phyloP scores from a whole-genome alignment of 1,140 invertebrate species.

The Lepidurus apus region DNA sequence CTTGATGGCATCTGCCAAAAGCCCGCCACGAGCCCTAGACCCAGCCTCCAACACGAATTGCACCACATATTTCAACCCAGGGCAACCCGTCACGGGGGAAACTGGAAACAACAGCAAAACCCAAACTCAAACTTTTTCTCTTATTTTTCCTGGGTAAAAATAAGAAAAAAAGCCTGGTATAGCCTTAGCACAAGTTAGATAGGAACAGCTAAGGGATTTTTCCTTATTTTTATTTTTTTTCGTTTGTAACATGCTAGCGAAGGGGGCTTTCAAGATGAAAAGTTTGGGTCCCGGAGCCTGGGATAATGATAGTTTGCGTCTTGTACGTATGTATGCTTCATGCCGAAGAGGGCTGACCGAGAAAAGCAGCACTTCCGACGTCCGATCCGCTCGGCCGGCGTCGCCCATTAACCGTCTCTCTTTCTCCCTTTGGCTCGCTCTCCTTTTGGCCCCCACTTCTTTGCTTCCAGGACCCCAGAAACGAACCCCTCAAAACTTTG shows the following conservation, averaged over 20 bases:
- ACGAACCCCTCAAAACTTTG: slow-evolving; percentile 18
- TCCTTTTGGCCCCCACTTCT: slow-evolving; percentile 10
- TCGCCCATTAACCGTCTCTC: slow-evolving; percentile 11
- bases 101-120: slow-evolving; percentile 1
- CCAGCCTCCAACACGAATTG: slow-evolving; percentile 17
- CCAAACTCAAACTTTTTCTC: background rate
- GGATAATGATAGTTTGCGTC: background rate
- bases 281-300: background rate
- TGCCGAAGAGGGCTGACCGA: slow-evolving; percentile 1
- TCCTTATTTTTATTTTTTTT: background rate
- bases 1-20: slow-evolving; percentile 17
- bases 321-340: background rate
- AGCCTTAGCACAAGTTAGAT: background rate
- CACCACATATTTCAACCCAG: slow-evolving; percentile 6
- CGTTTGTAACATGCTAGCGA: background rate
- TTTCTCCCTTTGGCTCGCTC: too few species aligned
- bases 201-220: background rate
- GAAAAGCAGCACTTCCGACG: slow-evolving; percentile 20
- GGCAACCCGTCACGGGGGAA: slow-evolving; percentile 7
- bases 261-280: background rate
- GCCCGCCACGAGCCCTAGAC: slow-evolving; percentile 19
- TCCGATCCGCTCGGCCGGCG: slow-evolving; percentile 15
- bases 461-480: background rate
- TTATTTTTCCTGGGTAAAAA: background rate
- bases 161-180: background rate